Base-by-base conservation (phyloP, 1,140 invertebrate genomes). In the Adoxophyes honmai region DNA sequence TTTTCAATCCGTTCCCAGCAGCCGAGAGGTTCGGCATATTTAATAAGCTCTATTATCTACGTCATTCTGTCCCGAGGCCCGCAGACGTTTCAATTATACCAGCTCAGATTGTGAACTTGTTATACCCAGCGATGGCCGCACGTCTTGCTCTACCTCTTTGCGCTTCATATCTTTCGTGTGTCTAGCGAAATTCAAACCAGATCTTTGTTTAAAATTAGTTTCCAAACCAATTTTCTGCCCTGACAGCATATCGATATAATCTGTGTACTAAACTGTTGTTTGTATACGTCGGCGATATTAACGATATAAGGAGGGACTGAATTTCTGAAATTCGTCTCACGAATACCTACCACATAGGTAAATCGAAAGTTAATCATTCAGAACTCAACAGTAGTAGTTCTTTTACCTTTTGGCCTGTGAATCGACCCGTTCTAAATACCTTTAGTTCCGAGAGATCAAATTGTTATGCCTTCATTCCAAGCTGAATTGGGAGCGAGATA, bases 1-100 rank as follows among this genome's bases (percentile, higher is more conserved):
- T 62, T 68, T 71, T 64, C 72, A 77, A 81, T 81, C 74, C 73
- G 65, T 77, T 76, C 65, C 36, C 52, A 54, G 62, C 64, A 51
- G 39, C 35, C 21, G 62, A 71, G 62, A 80, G 74, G 70, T 80
- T 81, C 70, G 74, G 78, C 75, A 79, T 77, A 69, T 76, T 78
- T 81, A 77, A 78, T 79, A 75, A 76, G 66, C 55, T 76, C 75
- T 73, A 76, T 81, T 81, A 81, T 79, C 69, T 75, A 70, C 74
- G 67, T 70, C 66, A 69, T 60, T 34, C 34, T 72, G 60, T 74
- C 51, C 59, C 66, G 65, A 52, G 64, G 63, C 69, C 60, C 55
- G 66, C 57, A 78, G 75, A 75, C 73, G 66, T 78, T 75, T 81
- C 76, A 81, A 83, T 83, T 83, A 81, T 61, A 52, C 55, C 52